phyloP scores from a whole-genome alignment of 2,888 invertebrate species.

The Ischnus inquisitorius region DNA sequence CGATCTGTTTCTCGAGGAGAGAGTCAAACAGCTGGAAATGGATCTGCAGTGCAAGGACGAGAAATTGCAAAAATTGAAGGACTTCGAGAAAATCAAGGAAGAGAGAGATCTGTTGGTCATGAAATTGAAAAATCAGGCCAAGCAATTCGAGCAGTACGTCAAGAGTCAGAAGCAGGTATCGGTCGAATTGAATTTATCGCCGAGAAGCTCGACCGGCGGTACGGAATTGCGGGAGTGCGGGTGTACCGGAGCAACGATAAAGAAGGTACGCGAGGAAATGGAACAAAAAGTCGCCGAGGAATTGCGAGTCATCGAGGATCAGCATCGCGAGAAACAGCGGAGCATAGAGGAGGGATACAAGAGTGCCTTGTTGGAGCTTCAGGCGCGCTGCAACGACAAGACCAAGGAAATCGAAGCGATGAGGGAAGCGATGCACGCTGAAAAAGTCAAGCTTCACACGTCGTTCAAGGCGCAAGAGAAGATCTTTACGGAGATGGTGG shows the following conservation, averaged over 20 bases:
- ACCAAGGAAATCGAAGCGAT: slow-evolving; percentile 87
- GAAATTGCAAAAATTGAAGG: slow-evolving; percentile 75
- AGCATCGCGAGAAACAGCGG: slow-evolving; percentile 86
- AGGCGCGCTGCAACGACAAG: slow-evolving; percentile 86
- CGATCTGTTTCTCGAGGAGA: slow-evolving; percentile 74
- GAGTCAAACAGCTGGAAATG: slow-evolving; percentile 78
- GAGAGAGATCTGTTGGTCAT: slow-evolving; percentile 88
- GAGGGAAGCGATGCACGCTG: slow-evolving; percentile 86
- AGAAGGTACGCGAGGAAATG: slow-evolving; percentile 89
- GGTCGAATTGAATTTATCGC: slow-evolving; percentile 79
- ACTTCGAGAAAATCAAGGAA: slow-evolving; percentile 83
- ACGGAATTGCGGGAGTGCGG: slow-evolving; percentile 85
- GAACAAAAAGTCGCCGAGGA: slow-evolving; percentile 89
- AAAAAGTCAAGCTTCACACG: slow-evolving; percentile 86
- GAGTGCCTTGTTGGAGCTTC: slow-evolving; percentile 85
- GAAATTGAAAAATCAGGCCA: slow-evolving; percentile 88
- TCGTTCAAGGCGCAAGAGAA: slow-evolving; percentile 87
- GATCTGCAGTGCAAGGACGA: slow-evolving; percentile 78
- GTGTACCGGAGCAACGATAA: slow-evolving; percentile 87
- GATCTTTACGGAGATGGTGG: slow-evolving; percentile 85
- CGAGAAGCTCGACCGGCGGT: slow-evolving; percentile 76
- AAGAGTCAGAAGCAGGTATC: slow-evolving; percentile 86
- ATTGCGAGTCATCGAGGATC: slow-evolving; percentile 88
- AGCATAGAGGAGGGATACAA: slow-evolving; percentile 87
- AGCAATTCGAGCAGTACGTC: slow-evolving; percentile 89